Evolutionary conservation across 1,140 invertebrate species (phyloP).

Genomic region (Drosophila sechellia): DNA sequence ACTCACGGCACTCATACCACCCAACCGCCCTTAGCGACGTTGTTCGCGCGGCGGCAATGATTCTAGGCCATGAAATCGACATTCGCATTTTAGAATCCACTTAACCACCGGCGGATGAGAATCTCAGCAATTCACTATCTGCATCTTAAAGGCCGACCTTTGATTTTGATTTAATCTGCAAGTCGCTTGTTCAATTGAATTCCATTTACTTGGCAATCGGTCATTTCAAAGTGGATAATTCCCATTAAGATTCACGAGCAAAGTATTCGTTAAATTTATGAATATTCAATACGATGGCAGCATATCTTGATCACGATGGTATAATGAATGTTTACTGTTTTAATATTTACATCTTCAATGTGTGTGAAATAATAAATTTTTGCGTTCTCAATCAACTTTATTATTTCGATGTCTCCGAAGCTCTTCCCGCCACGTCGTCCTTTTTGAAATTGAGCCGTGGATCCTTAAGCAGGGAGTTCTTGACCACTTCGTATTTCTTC

Average conservation of each 20-base stretch:
- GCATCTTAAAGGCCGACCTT: slow-evolving; percentile 32
- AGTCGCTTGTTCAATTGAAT: neutral
- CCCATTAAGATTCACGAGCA: neutral
- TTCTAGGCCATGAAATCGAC: slow-evolving; percentile 78
- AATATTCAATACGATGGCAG: neutral
- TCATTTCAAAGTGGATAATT: neutral
- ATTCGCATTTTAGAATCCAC: slow-evolving; percentile 80
- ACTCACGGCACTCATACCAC: neutral
- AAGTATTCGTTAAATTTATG: neutral
- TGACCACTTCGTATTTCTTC: slow-evolving; percentile 78
- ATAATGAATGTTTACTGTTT: no score
- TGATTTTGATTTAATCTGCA: slow-evolving; percentile 37
- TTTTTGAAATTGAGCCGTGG: slow-evolving; percentile 55
- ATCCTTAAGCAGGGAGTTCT: slow-evolving; percentile 65
- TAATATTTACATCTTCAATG: no score
- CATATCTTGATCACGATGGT: neutral
- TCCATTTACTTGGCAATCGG: neutral
- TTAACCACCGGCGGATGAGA: slow-evolving; percentile 43
- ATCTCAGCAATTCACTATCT: slow-evolving; percentile 27
- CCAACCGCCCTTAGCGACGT: slow-evolving; percentile 50
- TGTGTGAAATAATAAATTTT: no score
- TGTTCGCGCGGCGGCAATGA: slow-evolving; percentile 65
- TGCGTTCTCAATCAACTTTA: no score
- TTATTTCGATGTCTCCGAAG: slow-evolving; percentile 22
- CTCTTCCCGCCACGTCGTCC: slow-evolving; percentile 15